phyloP scores from a whole-genome alignment of 2,797 vertebrate genomes.

The Champsocephalus esox region DNA sequence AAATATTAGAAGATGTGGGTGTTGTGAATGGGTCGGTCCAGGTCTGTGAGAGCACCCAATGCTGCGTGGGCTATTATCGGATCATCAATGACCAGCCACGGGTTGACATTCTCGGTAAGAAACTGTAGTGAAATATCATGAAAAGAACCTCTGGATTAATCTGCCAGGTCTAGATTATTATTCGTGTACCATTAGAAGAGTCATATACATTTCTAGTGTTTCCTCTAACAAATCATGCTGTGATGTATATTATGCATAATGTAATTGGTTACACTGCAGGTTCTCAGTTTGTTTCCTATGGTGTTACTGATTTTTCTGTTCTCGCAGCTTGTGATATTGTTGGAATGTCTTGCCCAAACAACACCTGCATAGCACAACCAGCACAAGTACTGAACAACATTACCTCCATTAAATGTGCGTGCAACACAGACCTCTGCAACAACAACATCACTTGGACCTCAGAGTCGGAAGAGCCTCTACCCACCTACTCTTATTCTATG shows the following conservation, averaged over 20 bases:
- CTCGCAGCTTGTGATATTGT: conserved; percentile 70
- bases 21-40: conserved; percentile 74
- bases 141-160: not conserved
- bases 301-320: conserved; percentile 4
- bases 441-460: conserved; percentile 65
- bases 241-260: not conserved
- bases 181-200: not conserved
- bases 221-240: not conserved
- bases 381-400: not conserved
- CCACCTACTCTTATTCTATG: conserved; percentile 5
- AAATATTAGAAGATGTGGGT: conserved; percentile 35
- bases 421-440: conserved; percentile 80
- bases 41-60: conserved; percentile 67
- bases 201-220: not conserved
- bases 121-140: not conserved
- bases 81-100: conserved; percentile 47
- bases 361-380: conserved; percentile 54
- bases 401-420: conserved; percentile 57
- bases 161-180: conserved; percentile 3
- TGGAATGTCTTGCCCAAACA: conserved; percentile 63
- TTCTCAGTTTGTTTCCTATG: not conserved
- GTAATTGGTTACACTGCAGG: not conserved
- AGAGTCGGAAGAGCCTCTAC: conserved; percentile 11
- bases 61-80: conserved; percentile 72
- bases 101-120: conserved; percentile 73